Conservation (phyloP, 2,113 vertebrate genomes). For the Entomyzon cyanotis region DNA sequence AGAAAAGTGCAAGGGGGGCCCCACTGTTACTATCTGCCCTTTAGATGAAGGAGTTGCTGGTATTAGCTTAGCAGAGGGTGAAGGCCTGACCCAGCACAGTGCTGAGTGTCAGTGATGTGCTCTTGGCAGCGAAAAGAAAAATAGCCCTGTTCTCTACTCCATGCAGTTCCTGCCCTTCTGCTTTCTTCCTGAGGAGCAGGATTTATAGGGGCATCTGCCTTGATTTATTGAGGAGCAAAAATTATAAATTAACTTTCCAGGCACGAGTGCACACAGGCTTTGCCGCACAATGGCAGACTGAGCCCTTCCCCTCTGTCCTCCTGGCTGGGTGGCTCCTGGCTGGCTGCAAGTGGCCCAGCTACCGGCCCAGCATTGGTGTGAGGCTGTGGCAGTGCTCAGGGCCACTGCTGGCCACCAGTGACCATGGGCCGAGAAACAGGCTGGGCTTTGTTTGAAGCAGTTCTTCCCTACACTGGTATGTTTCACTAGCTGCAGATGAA, state of each 20-base stretch:
- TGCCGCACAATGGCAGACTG: neutral
- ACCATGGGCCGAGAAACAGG: neutral
- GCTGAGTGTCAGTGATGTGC: neutral
- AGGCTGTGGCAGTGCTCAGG: fast-evolving
- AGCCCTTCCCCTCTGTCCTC: neutral
- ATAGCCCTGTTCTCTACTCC: neutral
- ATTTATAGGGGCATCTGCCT: conserved; percentile 21
- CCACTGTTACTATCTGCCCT: conserved; percentile 1
- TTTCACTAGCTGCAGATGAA: neutral
- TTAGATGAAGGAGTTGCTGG: conserved; percentile 32
- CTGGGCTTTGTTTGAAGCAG: neutral
- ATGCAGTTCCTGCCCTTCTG: neutral
- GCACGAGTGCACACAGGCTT: fast-evolving
- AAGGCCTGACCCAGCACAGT: conserved; percentile 42
- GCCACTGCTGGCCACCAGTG: neutral
- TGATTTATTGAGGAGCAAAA: conserved; percentile 9
- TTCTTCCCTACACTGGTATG: neutral
- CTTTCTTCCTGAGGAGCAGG: neutral
- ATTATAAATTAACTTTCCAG: neutral
- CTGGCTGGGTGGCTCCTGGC: fast-evolving
- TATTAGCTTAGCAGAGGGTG: conserved; percentile 29
- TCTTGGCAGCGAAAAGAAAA: conserved; percentile 34
- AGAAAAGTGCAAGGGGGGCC: neutral
- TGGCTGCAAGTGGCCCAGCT: fast-evolving
- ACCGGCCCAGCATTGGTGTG: fast-evolving